Evolutionary conservation across 2,888 invertebrate genomes (phyloP).

Genomic region (Rhamnusium bicolor): DNA sequence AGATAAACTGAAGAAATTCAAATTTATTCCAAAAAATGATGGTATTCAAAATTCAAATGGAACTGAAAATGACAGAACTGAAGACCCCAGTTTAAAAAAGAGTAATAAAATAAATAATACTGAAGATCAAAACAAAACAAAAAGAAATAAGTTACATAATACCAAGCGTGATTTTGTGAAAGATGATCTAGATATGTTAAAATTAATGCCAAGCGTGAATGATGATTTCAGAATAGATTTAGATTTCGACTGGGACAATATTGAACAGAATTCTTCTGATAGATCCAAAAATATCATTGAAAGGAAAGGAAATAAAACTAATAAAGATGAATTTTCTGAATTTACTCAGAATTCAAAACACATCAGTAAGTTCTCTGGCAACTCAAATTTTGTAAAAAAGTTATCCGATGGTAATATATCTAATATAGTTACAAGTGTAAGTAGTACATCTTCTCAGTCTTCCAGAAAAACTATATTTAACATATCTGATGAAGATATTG

Average conservation of each 20-base stretch:
- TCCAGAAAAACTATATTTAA: constrained; percentile 3
- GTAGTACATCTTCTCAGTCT: not conserved
- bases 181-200: constrained; percentile 55
- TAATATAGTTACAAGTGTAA: not conserved
- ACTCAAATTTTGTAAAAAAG: not conserved
- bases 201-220: constrained; percentile 58
- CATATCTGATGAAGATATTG: constrained; percentile 9
- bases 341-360: not conserved
- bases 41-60: not conserved
- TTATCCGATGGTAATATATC: not conserved
- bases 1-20: constrained; percentile 50
- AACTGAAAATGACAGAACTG: not conserved
- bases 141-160: constrained; percentile 15
- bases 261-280: not conserved
- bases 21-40: constrained; percentile 13
- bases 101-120: not conserved
- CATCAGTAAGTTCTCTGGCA: not conserved
- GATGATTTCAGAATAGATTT: constrained; percentile 61
- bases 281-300: not conserved
- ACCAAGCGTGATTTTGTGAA: constrained; percentile 49
- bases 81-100: not conserved
- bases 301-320: too few species aligned
- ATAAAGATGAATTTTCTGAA: not conserved
- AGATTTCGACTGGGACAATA: constrained; percentile 62
- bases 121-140: constrained; percentile 27